Evolutionary conservation across 2,888 invertebrate species (phyloP).

Genomic region (Apamea monoglypha): DNA sequence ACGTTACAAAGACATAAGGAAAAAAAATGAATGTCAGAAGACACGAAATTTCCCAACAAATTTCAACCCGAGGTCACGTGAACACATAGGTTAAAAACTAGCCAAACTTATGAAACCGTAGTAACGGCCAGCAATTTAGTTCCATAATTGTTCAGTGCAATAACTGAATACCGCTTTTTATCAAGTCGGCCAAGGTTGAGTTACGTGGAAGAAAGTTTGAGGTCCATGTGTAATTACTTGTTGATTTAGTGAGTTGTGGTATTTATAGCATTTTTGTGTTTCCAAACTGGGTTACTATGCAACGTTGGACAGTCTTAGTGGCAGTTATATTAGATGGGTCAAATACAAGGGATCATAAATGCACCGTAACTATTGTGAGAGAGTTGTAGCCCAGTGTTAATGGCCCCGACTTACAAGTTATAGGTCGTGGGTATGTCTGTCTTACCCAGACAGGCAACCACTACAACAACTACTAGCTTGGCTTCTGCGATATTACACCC

Average conservation of each 20-base stretch:
- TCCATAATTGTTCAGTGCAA: constrained; percentile 57
- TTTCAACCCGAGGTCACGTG: constrained; percentile 38
- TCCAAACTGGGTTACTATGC: constrained; percentile 15
- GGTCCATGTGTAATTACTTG: constrained; percentile 28
- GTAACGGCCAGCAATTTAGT: constrained; percentile 39
- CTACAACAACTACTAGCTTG: constrained; percentile 69
- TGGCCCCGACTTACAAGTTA: too few relatives aligned
- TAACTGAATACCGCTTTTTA: constrained; percentile 44
- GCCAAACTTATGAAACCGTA: constrained; percentile 44
- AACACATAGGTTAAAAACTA: constrained; percentile 44
- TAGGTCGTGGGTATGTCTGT: too few relatives aligned
- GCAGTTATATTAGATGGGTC: background rate
- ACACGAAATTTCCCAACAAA: constrained; percentile 43
- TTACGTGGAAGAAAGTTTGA: constrained; percentile 52
- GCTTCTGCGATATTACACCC: constrained; percentile 79
- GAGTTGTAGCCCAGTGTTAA: too few relatives aligned
- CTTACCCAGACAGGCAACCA: too few relatives aligned
- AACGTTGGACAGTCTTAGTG: constrained; percentile 6
- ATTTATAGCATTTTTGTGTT: constrained; percentile 24
- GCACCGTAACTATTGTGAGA: background rate
- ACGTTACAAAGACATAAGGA: constrained; percentile 27
- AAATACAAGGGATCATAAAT: background rate
- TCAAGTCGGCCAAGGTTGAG: constrained; percentile 58
- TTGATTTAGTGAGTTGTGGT: constrained; percentile 5
- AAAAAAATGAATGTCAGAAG: constrained; percentile 18